A percentile compares a stretch with the other conserved stretches of the same genome.
These are phyloP conservation scores for Neolamprologus devosi DNA, from an alignment of 2,113 vertebrate genomes.

Conservation along the genomic window DNA sequence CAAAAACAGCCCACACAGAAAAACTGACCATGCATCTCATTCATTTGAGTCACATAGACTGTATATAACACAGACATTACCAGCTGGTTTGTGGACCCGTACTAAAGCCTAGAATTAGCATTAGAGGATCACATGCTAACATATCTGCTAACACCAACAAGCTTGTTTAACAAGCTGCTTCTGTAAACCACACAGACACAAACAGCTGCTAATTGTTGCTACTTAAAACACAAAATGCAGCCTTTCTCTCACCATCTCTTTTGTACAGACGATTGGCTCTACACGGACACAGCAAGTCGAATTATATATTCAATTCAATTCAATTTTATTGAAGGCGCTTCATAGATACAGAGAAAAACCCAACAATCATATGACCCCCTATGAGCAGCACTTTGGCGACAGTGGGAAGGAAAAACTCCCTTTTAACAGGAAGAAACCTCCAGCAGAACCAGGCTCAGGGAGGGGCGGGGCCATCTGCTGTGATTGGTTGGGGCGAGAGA, in stretches of 20 bases:
- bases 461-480: too few species aligned
- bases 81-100: not conserved
- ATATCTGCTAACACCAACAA: not conserved
- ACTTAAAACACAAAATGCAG: not conserved
- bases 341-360: too few species aligned
- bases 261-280: fast-evolving
- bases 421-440: too few species aligned
- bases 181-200: not conserved
- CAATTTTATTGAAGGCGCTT: fast-evolving
- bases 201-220: not conserved
- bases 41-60: not conserved
- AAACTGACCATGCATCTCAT: not conserved
- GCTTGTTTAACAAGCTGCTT: not conserved
- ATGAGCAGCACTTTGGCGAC: too few species aligned
- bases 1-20: not conserved
- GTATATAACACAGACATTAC: not conserved
- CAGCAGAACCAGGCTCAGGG: too few species aligned
- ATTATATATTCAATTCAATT: too few species aligned
- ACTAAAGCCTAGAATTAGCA: not conserved
- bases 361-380: too few species aligned
- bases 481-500: fast-evolving
- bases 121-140: not conserved
- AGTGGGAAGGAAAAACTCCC: too few species aligned
- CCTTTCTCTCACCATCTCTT: fast-evolving
- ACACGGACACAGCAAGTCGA: fast-evolving